Percentiles rank a stretch among this genome's conserved stretches.
Evolutionary conservation across 2,888 invertebrate species (phyloP).

Genomic region (Dione vanillae): DNA sequence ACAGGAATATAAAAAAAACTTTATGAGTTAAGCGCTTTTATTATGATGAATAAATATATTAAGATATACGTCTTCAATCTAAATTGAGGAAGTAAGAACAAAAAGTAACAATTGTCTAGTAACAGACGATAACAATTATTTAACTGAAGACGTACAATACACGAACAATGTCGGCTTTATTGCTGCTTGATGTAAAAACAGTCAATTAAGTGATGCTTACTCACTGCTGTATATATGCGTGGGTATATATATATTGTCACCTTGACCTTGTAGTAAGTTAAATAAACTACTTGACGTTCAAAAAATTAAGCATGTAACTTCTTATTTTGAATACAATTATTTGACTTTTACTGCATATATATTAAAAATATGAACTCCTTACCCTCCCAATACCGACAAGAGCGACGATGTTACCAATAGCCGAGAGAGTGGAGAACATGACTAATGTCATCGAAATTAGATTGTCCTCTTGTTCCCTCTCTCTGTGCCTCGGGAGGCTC

Average conservation of each 20-base stretch:
- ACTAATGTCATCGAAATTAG: conserved; percentile 76
- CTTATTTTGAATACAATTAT: too few relatives aligned
- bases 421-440: conserved; percentile 74
- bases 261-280: too few relatives aligned
- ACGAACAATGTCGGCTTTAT: background rate
- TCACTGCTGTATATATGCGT: background rate
- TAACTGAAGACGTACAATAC: conserved; percentile 10
- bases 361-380: conserved; percentile 43
- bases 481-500: conserved; percentile 62
- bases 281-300: too few relatives aligned
- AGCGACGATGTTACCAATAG: conserved; percentile 66
- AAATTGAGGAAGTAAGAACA: background rate
- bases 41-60: background rate
- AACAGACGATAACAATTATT: conserved; percentile 6
- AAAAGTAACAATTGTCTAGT: background rate
- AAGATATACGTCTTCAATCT: background rate
- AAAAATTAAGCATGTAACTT: too few relatives aligned
- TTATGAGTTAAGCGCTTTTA: background rate
- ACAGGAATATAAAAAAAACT: too few relatives aligned
- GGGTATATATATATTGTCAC: too few relatives aligned
- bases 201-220: background rate
- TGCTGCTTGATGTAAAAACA: background rate
- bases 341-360: background rate
- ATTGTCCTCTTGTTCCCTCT: conserved; percentile 71
- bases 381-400: conserved; percentile 67